Percentiles rank a stretch among this genome's conserved stretches.
Conservation (phyloP, 2,797 vertebrate genomes). For the Phrynocephalus guinanensis region DNA sequence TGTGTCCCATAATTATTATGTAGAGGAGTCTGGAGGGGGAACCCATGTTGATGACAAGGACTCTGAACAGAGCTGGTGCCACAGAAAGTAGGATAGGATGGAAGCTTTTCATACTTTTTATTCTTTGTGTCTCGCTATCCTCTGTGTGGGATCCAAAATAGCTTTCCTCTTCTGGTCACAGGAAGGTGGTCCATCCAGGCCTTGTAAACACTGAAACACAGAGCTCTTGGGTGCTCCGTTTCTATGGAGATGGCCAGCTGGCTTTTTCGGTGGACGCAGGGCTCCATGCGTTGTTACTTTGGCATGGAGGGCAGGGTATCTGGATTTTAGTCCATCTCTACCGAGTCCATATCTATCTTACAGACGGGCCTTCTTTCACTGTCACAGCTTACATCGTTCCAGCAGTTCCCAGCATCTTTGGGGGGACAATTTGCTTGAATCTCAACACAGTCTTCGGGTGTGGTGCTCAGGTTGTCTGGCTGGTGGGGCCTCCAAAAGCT, state of each 20-base stretch:
- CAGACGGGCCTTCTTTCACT: not conserved
- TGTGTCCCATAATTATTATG: no score
- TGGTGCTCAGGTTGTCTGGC: accelerated
- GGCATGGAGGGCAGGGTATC: no score
- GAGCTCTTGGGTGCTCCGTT: not conserved
- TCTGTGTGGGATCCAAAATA: not conserved
- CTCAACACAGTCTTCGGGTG: not conserved
- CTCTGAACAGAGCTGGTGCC: not conserved
- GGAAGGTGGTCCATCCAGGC: not conserved
- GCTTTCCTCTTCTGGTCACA: not conserved
- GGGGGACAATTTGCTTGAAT: not conserved
- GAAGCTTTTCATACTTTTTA: not conserved
- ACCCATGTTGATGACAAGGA: not conserved
- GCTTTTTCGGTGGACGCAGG: not conserved
- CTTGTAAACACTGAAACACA: no score
- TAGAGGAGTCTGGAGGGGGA: not conserved
- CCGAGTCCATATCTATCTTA: not conserved
- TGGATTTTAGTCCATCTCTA: not conserved
- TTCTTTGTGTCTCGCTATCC: not conserved
- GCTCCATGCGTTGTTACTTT: not conserved
- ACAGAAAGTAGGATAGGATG: not conserved
- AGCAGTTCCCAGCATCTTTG: accelerated
- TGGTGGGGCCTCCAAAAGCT: not conserved
- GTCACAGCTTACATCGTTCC: accelerated
- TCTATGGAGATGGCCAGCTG: not conserved